Evolutionary conservation across 1,140 invertebrate species (phyloP).

Genomic region (Musca domestica): DNA sequence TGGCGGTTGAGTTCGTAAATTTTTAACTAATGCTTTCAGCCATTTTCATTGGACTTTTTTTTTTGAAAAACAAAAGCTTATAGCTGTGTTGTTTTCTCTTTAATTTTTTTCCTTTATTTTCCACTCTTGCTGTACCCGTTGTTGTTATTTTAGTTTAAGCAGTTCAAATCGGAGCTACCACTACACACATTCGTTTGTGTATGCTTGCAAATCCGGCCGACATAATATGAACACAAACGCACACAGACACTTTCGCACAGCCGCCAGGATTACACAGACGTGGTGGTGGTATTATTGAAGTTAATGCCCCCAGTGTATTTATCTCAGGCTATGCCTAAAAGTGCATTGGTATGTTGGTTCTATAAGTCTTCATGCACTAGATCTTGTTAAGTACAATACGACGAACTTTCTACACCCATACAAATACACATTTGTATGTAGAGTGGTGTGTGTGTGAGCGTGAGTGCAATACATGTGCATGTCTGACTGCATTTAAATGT

Average conservation of each 20-base stretch:
- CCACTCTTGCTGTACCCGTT: too few relatives aligned
- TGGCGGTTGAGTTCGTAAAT: neutral
- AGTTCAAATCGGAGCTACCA: neutral
- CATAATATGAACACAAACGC: neutral
- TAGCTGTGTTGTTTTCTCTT: neutral
- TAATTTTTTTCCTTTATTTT: neutral
- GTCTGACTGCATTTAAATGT: neutral
- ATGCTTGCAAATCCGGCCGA: neutral
- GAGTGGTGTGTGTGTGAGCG: neutral
- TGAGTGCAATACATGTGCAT: neutral
- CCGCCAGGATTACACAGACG: neutral
- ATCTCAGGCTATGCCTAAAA: neutral
- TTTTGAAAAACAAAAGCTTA: neutral
- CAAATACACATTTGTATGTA: neutral
- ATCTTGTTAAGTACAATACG: too few relatives aligned
- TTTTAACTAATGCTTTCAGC: neutral
- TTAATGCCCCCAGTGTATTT: conserved; percentile 10
- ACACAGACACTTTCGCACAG: neutral
- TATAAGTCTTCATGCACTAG: neutral
- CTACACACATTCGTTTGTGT: neutral
- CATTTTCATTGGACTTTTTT: neutral
- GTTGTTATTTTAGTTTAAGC: neutral
- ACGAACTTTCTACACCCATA: too few relatives aligned
- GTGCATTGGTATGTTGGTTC: neutral
- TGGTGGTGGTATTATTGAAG: conserved; percentile 4